phyloP scores from a whole-genome alignment of 2,888 invertebrate species.

The Heliconius aoede region DNA sequence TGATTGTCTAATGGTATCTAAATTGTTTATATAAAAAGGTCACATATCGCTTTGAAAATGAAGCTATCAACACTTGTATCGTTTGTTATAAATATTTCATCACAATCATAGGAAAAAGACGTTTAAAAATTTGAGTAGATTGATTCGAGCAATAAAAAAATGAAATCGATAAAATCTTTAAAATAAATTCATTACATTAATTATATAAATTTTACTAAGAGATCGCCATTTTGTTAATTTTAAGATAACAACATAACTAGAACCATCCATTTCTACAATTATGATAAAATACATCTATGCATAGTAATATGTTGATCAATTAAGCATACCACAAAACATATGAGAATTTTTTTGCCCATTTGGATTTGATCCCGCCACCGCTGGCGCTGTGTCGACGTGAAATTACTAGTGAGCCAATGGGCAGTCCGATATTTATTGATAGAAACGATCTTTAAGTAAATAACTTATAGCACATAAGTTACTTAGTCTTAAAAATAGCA shows the following conservation, averaged over 20 bases:
- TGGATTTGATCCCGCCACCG: constrained; percentile 1
- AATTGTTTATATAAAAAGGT: constrained; percentile 20
- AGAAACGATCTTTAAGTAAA: background rate
- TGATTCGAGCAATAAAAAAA: no score
- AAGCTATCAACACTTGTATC: background rate
- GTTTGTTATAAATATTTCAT: constrained; percentile 6
- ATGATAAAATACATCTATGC: background rate
- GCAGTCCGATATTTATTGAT: background rate
- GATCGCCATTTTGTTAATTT: background rate
- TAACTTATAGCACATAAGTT: constrained; percentile 2
- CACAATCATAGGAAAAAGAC: constrained; percentile 2
- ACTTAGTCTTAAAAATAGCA: background rate
- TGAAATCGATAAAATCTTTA: no score
- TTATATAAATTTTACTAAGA: no score
- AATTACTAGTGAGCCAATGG: background rate
- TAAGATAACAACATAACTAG: background rate
- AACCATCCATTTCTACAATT: background rate
- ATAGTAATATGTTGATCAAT: background rate
- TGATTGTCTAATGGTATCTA: background rate
- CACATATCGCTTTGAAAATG: background rate
- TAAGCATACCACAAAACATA: background rate
- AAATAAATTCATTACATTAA: background rate
- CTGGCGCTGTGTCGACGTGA: background rate
- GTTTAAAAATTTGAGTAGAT: no score
- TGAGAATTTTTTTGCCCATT: background rate